phyloP scores from a whole-genome alignment of 2,113 vertebrate species.

The Trichechus manatus region DNA sequence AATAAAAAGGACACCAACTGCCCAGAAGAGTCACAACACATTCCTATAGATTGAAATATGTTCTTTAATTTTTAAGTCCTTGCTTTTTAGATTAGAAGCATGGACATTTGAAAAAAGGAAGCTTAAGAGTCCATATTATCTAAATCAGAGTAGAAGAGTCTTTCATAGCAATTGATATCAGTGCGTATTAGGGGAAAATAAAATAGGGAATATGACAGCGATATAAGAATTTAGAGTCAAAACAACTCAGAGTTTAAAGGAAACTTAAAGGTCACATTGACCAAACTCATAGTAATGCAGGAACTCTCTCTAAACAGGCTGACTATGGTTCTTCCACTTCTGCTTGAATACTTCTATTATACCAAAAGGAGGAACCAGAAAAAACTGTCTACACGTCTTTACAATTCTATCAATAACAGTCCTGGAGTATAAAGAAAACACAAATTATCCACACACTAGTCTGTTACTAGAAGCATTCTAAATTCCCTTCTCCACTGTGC shows the following conservation, averaged over 20 bases:
- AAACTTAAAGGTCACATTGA: neutral
- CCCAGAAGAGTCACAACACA: neutral
- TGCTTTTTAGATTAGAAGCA: constrained; percentile 13
- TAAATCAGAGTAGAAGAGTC: neutral
- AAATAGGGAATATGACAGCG: neutral
- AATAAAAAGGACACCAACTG: constrained; percentile 23
- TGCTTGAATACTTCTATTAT: neutral
- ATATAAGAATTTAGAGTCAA: neutral
- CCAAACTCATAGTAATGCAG: neutral
- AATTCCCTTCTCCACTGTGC: constrained; percentile 28
- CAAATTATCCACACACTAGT: neutral
- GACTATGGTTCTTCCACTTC: neutral
- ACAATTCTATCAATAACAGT: neutral
- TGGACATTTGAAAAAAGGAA: constrained; percentile 4
- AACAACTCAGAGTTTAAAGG: neutral
- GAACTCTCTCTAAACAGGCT: neutral
- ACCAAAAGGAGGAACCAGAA: neutral
- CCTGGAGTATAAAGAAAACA: neutral
- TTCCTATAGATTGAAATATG: neutral
- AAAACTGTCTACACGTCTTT: neutral
- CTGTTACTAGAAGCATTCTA: neutral
- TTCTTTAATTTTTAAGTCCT: neutral
- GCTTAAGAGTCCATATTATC: neutral
- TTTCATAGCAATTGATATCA: neutral
- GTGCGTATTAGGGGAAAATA: neutral